Evolutionary conservation across 2,113 vertebrate genomes (phyloP).

Genomic region (Myotis davidii): DNA sequence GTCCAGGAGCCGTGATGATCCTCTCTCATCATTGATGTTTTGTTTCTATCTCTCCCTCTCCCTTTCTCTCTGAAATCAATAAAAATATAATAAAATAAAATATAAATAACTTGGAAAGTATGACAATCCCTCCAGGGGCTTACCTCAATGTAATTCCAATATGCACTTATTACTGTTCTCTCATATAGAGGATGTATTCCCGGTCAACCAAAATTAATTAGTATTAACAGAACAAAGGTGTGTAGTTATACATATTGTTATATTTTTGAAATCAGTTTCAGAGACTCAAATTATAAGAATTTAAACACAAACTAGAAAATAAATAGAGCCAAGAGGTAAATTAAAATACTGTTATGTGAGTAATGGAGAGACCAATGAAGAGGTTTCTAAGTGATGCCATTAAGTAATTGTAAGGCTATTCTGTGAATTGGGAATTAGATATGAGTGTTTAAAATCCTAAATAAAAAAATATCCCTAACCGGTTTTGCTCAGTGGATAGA

Average conservation of each 20-base stretch:
- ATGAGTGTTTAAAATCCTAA: not conserved
- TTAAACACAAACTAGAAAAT: not conserved
- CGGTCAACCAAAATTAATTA: constrained; percentile 5
- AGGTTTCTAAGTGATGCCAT: not conserved
- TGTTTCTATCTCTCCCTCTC: too few relatives aligned
- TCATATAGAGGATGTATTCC: not conserved
- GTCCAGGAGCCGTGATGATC: too few relatives aligned
- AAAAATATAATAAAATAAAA: not conserved
- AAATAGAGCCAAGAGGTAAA: not conserved
- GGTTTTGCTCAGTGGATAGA: too few relatives aligned
- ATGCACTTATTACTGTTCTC: not conserved
- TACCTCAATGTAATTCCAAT: not conserved
- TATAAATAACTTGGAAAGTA: not conserved
- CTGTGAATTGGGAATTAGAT: not conserved
- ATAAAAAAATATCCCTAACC: too few relatives aligned
- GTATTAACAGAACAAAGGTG: not conserved
- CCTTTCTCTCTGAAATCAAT: too few relatives aligned
- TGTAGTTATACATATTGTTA: not conserved
- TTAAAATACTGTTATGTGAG: not conserved
- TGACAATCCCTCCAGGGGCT: not conserved
- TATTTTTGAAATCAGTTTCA: not conserved
- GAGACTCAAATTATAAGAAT: not conserved
- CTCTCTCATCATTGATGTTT: too few relatives aligned
- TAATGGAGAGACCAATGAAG: not conserved
- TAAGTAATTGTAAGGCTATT: not conserved